phyloP scores from a whole-genome alignment of 2,797 vertebrate species.

The Enteromius thamalakanensis region DNA sequence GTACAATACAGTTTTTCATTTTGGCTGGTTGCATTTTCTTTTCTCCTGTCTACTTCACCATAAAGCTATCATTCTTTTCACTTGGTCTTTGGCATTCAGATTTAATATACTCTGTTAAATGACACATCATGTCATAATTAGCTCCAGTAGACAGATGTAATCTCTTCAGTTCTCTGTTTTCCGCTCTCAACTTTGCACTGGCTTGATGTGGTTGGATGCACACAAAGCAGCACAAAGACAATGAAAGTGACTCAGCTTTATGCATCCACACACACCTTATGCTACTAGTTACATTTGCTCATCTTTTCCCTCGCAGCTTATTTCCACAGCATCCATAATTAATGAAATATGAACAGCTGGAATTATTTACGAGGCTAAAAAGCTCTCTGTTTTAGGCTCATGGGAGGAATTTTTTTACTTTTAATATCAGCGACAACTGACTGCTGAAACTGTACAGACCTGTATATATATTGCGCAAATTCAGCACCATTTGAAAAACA shows the following conservation, averaged over 20 bases:
- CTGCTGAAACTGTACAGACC: not conserved
- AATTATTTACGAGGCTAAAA: slow-evolving; percentile 1
- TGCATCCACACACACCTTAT: not conserved
- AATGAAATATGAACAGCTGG: slow-evolving; percentile 29
- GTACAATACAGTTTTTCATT: slow-evolving; percentile 11
- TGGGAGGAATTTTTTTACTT: not conserved
- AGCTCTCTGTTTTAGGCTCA: not conserved
- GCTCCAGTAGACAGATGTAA: slow-evolving; percentile 8
- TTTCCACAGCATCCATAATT: slow-evolving; percentile 33
- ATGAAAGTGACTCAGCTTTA: slow-evolving; percentile 16
- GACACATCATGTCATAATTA: slow-evolving; percentile 20
- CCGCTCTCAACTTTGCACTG: not conserved
- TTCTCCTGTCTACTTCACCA: not conserved
- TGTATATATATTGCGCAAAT: not conserved
- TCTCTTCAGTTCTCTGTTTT: not conserved
- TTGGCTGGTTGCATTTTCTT: not conserved
- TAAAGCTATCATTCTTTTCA: slow-evolving; percentile 13
- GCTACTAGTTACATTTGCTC: not conserved
- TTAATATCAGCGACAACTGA: not conserved
- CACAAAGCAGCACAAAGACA: slow-evolving; percentile 15
- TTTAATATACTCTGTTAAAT: slow-evolving; percentile 16
- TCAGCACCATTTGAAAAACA: not conserved
- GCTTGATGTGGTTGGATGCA: slow-evolving; percentile 25
- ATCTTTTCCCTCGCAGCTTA: slow-evolving; percentile 11
- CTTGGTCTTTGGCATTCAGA: slow-evolving; percentile 3